Percentiles rank a stretch among this genome's conserved stretches.
These are phyloP conservation scores for Polylopha cassiicola DNA, from an alignment of 2,888 invertebrate genomes.

Conservation along the genomic window DNA sequence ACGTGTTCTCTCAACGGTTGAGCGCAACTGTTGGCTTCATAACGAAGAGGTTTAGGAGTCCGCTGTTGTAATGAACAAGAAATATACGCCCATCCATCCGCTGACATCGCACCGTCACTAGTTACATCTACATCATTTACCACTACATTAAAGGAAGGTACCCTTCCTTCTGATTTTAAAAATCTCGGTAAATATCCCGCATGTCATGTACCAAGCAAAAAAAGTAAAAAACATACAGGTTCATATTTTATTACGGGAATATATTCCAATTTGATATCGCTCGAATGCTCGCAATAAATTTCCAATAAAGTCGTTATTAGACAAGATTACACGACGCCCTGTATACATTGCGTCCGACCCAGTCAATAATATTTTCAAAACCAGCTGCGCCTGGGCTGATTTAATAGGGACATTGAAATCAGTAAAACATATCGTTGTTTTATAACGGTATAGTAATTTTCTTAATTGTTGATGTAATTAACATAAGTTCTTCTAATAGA, in stretches of 20 bases:
- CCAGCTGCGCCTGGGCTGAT: conserved; percentile 13
- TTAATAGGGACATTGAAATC: conserved; percentile 9
- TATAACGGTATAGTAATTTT: conserved; percentile 4
- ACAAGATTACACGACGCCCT: conserved; percentile 12
- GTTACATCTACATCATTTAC: too few relatives aligned
- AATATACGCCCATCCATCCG: too few relatives aligned
- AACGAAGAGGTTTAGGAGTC: conserved; percentile 16
- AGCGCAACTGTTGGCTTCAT: conserved; percentile 33
- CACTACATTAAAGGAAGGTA: too few relatives aligned
- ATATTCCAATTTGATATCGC: conserved; percentile 7
- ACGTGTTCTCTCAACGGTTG: conserved; percentile 67
- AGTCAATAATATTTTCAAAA: conserved; percentile 12
- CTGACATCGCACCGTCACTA: too few relatives aligned
- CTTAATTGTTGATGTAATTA: too few relatives aligned
- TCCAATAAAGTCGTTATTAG: conserved; percentile 21
- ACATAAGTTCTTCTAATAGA: too few relatives aligned
- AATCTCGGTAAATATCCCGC: too few relatives aligned
- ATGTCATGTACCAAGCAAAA: neutral
- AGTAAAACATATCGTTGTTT: conserved; percentile 4
- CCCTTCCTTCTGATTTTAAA: too few relatives aligned
- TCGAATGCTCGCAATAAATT: conserved; percentile 19
- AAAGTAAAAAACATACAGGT: neutral
- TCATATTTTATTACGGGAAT: conserved; percentile 12
- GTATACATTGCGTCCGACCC: conserved; percentile 12
- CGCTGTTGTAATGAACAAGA: too few relatives aligned